Evolutionary conservation across 2,888 invertebrate species (phyloP), one percentile per base, ranked within the genome.

Genomic region (Cheilosia impressa): DNA sequence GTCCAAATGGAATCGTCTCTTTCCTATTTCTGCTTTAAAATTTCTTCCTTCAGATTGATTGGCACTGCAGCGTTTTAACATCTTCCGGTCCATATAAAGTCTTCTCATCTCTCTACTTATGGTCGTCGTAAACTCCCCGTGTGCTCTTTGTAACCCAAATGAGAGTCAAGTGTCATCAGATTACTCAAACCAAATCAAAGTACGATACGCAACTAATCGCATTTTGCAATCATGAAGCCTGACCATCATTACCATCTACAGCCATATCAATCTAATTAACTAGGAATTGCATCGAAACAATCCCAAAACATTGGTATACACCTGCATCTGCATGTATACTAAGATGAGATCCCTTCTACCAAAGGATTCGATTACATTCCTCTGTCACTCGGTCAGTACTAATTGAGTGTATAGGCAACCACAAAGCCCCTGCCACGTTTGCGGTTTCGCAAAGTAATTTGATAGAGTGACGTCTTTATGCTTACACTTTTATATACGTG

Each of bases 361-460:
- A 57, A 63, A 75, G 55, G 57, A 63, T 58, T 41, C 22, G 58
- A 76, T 76, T 66, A 52, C 58, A 50, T 52, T 52, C 34, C 69
- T 31, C 5, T 57, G 31, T 45, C 41, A 50, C 13, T 38, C 38
- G 10, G 27, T 41, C 31, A 10, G 17, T 17, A 17, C 63, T 78
- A 69, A 71, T 78, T 71, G 71, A 71, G 50, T 71, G 63, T 31
- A 13, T 38, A 71, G 55, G 43, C 27, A 58, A 79, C 72, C 79
- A 41, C 79, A 79, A 15, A 17, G 22, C 17, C 52, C 63, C 57
- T 24, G 17, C 15, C 52, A 57, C 57, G 38, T 38, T 53, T 72
- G 72, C 34, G 72, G 72, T 79, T 79, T 72, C 66, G 17, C 58
- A 79, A 27, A 72, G 72, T 79, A 79, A 72, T 72, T 79, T 65